These are phyloP conservation scores for Leptothorax acervorum DNA, from an alignment of 2,888 invertebrate genomes.

Conservation along the genomic window DNA sequence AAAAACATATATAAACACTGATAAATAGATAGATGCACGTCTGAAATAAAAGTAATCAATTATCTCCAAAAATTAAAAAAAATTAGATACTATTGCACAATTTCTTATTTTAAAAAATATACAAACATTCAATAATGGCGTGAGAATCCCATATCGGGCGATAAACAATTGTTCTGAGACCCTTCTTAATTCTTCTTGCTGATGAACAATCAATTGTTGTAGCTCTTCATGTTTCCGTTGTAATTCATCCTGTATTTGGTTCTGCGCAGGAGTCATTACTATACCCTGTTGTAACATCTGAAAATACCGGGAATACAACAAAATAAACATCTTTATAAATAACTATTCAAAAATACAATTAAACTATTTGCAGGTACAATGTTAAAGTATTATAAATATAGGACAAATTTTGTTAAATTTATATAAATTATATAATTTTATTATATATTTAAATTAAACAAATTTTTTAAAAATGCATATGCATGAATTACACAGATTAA, in stretches of 20 bases:
- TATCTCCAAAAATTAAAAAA: not conserved
- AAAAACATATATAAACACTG: not conserved
- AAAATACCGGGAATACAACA: conserved; percentile 10
- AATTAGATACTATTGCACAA: not conserved
- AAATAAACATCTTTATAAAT: not conserved
- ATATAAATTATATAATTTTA: too few relatives aligned
- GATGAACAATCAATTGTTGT: conserved; percentile 93
- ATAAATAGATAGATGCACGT: not conserved
- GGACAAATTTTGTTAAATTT: too few relatives aligned
- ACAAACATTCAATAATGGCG: conserved; percentile 84
- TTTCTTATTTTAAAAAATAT: conserved; percentile 9
- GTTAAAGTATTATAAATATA: too few relatives aligned
- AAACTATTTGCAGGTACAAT: not conserved
- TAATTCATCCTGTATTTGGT: conserved; percentile 85
- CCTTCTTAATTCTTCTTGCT: conserved; percentile 94
- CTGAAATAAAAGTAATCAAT: not conserved
- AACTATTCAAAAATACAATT: not conserved
- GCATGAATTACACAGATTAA: too few relatives aligned
- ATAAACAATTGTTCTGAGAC: conserved; percentile 95
- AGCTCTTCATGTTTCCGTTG: conserved; percentile 95
- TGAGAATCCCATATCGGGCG: conserved; percentile 91
- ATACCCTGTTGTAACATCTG: conserved; percentile 84
- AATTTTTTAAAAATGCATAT: too few relatives aligned
- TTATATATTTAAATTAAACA: too few relatives aligned
- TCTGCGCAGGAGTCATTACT: conserved; percentile 87